These are phyloP conservation scores for Eumerus sabulonum DNA, from an alignment of 2,888 invertebrate species.

Conservation along the genomic window DNA sequence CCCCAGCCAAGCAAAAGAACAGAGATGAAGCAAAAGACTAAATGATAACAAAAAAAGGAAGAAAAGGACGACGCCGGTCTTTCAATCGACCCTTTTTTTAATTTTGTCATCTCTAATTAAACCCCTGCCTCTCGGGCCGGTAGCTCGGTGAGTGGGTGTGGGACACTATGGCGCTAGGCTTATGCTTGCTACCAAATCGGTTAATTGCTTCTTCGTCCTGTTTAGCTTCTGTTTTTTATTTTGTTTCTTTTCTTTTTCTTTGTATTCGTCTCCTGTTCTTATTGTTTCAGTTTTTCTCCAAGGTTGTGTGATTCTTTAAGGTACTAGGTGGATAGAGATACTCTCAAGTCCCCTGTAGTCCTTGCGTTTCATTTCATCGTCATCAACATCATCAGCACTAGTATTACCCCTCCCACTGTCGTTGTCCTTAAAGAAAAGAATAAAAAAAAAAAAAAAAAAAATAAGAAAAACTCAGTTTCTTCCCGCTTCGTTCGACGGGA, in stretches of 20 bases:
- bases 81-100: conserved; percentile 62
- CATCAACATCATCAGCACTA: conserved; percentile 38
- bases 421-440: too few relatives aligned
- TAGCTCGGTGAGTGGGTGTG: conserved; percentile 9
- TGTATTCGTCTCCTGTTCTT: conserved; percentile 10
- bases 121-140: conserved; percentile 5
- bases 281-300: conserved; percentile 5
- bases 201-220: conserved; percentile 54
- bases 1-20: conserved; percentile 3
- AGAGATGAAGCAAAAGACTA: conserved; percentile 14
- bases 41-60: conserved; percentile 29
- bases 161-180: conserved; percentile 18
- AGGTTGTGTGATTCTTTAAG: neutral
- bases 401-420: conserved; percentile 8
- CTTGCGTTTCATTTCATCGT: conserved; percentile 63
- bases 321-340: conserved; percentile 40
- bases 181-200: conserved; percentile 47
- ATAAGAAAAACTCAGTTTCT: conserved; percentile 39
- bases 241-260: conserved; percentile 26
- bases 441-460: too few relatives aligned
- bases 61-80: conserved; percentile 43
- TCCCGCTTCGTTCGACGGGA: conserved; percentile 30
- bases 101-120: conserved; percentile 63
- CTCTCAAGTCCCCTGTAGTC: conserved; percentile 10
- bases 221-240: too few relatives aligned